phyloP scores from a whole-genome alignment of 2,113 vertebrate genomes.

The Hylia prasina region DNA sequence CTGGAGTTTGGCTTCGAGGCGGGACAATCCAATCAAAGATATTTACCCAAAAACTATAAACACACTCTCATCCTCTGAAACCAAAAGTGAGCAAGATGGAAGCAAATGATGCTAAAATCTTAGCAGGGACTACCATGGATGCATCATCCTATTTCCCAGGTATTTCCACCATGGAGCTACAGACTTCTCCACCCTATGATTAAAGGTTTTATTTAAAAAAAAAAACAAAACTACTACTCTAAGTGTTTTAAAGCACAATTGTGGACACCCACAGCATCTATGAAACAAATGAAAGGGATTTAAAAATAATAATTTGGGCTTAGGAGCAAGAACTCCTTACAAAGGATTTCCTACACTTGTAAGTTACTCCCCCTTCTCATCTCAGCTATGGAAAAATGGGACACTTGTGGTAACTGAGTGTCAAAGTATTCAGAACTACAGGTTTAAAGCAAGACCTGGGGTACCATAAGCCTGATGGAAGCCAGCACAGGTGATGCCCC shows the following conservation, averaged over 20 bases:
- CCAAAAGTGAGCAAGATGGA: neutral
- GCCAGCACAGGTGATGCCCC: neutral
- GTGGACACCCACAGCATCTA: neutral
- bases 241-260: neutral
- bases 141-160: neutral
- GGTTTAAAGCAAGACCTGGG: neutral
- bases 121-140: neutral
- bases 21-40: neutral
- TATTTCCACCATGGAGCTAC: neutral
- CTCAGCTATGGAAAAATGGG: neutral
- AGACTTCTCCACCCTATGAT: neutral
- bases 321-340: neutral
- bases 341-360: neutral
- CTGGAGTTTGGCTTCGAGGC: neutral
- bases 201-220: neutral
- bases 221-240: neutral
- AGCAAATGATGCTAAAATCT: neutral
- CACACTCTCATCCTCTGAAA: neutral
- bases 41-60: neutral
- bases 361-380: neutral
- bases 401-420: neutral
- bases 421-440: neutral
- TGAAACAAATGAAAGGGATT: slow-evolving; percentile 6
- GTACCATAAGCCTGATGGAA: neutral
- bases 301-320: neutral